phyloP scores from a whole-genome alignment of 2,113 vertebrate species.

The Elephantulus edwardii region DNA sequence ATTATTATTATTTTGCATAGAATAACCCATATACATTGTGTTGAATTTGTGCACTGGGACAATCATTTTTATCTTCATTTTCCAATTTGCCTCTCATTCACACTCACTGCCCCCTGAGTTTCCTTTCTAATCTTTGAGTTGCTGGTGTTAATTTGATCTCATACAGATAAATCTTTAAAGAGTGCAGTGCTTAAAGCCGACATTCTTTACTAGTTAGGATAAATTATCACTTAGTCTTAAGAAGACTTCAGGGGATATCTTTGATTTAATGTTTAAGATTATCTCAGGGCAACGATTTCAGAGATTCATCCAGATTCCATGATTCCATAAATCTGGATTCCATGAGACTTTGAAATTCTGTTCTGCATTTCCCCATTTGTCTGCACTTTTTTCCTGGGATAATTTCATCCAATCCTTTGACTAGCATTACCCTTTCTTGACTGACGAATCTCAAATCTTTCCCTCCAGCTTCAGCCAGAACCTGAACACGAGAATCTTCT shows the following conservation, averaged over 20 bases:
- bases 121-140: neutral
- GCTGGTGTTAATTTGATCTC: neutral
- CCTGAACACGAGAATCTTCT: constrained; percentile 29
- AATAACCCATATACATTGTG: no score
- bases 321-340: neutral
- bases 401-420: neutral
- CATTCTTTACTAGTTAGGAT: neutral
- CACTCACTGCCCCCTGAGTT: neutral
- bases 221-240: neutral
- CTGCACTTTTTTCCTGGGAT: neutral
- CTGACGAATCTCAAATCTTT: neutral
- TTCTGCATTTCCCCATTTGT: neutral
- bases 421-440: neutral
- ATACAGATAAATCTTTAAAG: neutral
- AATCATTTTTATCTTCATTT: neutral
- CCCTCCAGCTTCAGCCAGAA: neutral
- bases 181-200: neutral
- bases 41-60: no score
- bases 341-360: neutral
- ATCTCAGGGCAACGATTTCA: neutral
- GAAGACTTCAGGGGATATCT: neutral
- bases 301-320: neutral
- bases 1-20: no score
- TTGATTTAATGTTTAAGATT: neutral
- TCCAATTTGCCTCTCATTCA: neutral